Evolutionary conservation across 2,113 vertebrate genomes (phyloP).

Genomic region (Pseudolaguvia tuberculata): DNA sequence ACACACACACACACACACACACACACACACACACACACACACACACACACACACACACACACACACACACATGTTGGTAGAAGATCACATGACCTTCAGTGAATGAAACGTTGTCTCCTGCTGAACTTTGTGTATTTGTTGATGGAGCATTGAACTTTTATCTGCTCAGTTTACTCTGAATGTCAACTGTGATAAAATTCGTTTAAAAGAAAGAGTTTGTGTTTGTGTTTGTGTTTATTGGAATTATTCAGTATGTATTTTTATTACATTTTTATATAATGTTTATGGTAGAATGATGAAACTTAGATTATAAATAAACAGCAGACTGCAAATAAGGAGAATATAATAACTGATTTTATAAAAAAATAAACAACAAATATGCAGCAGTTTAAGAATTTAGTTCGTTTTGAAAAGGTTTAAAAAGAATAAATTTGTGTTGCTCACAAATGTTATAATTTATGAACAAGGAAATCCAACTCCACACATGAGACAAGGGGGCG

Average conservation of each 20-base stretch:
- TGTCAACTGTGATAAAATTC: background rate
- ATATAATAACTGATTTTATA: too few species aligned
- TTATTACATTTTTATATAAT: background rate
- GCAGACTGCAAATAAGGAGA: too few species aligned
- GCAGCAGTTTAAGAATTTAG: too few species aligned
- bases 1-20: background rate
- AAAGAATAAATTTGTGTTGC: too few species aligned
- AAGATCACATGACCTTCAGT: background rate
- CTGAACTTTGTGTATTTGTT: conserved; percentile 19
- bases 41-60: background rate
- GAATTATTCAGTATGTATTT: background rate
- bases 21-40: too few species aligned
- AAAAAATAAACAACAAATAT: too few species aligned
- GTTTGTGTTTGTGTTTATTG: background rate
- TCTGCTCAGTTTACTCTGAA: background rate
- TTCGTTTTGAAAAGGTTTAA: too few species aligned
- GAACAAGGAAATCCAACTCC: too few species aligned
- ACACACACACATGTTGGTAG: background rate
- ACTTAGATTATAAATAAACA: too few species aligned
- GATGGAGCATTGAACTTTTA: background rate
- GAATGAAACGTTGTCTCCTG: background rate
- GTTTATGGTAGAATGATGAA: too few species aligned
- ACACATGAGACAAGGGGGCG: background rate
- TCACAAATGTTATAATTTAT: too few species aligned
- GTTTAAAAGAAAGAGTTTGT: background rate